Conservation (phyloP, 1,140 invertebrate genomes). For the Cotesia typhae region DNA sequence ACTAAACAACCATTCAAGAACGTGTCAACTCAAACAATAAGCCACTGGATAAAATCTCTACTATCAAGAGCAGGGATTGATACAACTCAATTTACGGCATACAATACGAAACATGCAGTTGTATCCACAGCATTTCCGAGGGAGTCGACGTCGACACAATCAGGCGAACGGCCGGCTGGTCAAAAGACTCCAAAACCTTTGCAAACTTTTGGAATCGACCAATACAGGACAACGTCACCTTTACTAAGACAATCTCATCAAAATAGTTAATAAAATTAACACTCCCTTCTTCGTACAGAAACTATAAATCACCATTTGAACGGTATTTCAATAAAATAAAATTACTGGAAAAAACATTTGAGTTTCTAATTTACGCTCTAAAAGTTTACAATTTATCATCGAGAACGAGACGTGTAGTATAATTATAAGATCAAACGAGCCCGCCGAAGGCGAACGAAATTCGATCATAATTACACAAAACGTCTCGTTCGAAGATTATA, state of each 20-base stretch:
- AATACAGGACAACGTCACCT: not conserved
- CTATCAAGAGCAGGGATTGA: constrained; percentile 17
- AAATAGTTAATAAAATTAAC: too few species aligned
- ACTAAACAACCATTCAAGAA: not conserved
- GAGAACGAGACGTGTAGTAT: too few species aligned
- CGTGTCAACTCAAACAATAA: not conserved
- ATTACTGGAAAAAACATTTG: too few species aligned
- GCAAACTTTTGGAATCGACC: constrained; percentile 13
- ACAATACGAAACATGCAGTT: constrained; percentile 10
- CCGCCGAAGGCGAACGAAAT: too few species aligned
- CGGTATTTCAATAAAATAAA: too few species aligned
- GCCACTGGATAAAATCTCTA: constrained; percentile 16
- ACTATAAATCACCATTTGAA: too few species aligned
- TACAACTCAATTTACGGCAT: not conserved
- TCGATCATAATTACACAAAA: not conserved
- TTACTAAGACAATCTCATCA: too few species aligned
- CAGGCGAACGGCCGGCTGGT: not conserved
- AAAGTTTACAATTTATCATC: too few species aligned
- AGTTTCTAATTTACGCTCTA: too few species aligned
- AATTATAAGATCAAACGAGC: too few species aligned
- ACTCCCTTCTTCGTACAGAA: too few species aligned
- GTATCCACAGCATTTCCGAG: not conserved
- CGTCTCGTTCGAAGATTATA: not conserved
- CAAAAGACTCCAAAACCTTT: not conserved
- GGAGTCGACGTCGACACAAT: constrained; percentile 14